phyloP scores from a whole-genome alignment of 2,888 invertebrate species.

The Nebria salina region DNA sequence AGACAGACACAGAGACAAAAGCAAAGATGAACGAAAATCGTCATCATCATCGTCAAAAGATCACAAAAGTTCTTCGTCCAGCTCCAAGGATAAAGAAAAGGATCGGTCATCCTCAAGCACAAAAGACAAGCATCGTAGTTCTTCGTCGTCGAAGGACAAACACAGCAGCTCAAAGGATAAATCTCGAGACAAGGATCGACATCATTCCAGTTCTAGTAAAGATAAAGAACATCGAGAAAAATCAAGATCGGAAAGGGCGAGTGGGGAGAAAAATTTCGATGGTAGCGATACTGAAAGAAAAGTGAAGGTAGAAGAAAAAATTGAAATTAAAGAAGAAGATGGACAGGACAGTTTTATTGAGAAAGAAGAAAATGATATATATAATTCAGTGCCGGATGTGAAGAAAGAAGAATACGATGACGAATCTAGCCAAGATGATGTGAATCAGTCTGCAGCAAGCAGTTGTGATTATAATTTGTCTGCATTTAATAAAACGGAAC shows the following conservation, averaged over 20 bases:
- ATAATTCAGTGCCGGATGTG: slow-evolving; percentile 52
- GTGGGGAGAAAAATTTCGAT: slow-evolving; percentile 47
- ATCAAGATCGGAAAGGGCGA: slow-evolving; percentile 44
- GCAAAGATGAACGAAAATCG: slow-evolving; percentile 56
- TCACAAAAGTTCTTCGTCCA: slow-evolving; percentile 51
- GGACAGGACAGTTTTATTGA: background rate
- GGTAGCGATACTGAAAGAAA: slow-evolving; percentile 51
- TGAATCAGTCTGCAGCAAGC: slow-evolving; percentile 69
- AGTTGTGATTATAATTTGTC: slow-evolving; percentile 79
- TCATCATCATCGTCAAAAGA: slow-evolving; percentile 56
- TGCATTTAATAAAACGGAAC: slow-evolving; percentile 68
- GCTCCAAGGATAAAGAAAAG: slow-evolving; percentile 63
- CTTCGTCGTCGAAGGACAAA: slow-evolving; percentile 57
- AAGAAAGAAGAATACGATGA: slow-evolving; percentile 57
- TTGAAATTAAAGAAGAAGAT: slow-evolving; percentile 44
- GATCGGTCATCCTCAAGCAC: slow-evolving; percentile 61
- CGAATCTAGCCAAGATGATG: slow-evolving; percentile 49
- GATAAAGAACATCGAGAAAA: slow-evolving; percentile 69
- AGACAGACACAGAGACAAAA: slow-evolving; percentile 59
- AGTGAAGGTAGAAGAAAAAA: slow-evolving; percentile 53
- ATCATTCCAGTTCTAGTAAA: slow-evolving; percentile 62
- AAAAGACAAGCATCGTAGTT: slow-evolving; percentile 59
- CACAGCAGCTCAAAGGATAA: slow-evolving; percentile 62
- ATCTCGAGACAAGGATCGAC: slow-evolving; percentile 53
- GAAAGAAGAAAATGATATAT: slow-evolving; percentile 29